Conservation (phyloP, 2,888 invertebrate genomes). For the Dryobota labecula region DNA sequence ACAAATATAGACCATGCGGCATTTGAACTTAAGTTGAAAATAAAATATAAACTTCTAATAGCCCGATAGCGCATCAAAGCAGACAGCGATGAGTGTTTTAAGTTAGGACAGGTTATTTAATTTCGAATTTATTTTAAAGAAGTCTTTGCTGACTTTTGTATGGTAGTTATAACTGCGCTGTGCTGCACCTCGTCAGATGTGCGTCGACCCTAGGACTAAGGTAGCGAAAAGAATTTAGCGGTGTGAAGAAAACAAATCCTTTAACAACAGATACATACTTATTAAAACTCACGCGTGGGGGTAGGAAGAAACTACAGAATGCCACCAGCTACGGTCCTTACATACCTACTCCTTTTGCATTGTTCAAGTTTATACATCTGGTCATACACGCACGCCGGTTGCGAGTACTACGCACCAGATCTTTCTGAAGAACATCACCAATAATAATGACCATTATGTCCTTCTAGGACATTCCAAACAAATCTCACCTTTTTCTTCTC, state of each 20-base stretch:
- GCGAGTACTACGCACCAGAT: background rate
- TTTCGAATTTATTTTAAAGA: background rate
- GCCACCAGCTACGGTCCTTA: background rate
- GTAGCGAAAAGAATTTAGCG: no score
- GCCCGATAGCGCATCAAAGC: background rate
- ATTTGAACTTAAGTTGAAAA: background rate
- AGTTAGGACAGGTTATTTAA: background rate
- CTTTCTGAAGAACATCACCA: background rate
- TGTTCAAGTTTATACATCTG: background rate
- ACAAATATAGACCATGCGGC: no score
- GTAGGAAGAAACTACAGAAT: background rate
- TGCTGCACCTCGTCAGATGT: no score
- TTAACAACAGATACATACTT: background rate
- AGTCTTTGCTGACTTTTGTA: background rate
- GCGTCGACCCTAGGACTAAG: no score
- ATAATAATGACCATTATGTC: background rate
- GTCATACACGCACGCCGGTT: background rate
- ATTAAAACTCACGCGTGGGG: background rate
- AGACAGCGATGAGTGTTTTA: background rate
- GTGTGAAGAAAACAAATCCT: background rate
- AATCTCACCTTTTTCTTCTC: slow-evolving; percentile 20
- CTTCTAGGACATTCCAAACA: background rate
- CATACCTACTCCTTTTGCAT: background rate
- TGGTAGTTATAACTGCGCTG: background rate
- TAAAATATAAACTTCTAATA: background rate